phyloP scores from a whole-genome alignment of 2,113 vertebrate genomes.

The Guaruba guarouba region DNA sequence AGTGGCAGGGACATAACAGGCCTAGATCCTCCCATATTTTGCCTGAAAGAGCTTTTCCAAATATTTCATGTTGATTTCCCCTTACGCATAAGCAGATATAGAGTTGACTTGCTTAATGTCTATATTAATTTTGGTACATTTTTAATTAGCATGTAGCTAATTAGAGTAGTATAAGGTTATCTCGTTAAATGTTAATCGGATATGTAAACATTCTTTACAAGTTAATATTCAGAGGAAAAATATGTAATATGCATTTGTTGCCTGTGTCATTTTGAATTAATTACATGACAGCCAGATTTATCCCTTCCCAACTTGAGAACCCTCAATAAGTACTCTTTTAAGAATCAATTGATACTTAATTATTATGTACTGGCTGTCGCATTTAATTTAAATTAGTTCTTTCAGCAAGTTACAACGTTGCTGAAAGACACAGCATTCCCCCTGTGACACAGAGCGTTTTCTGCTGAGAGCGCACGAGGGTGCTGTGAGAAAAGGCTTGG shows the following conservation, averaged over 20 bases:
- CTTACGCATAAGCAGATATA: background rate
- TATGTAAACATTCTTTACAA: slow-evolving; percentile 72
- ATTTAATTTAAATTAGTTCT: slow-evolving; percentile 70
- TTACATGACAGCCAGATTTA: slow-evolving; percentile 66
- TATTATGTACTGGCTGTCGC: slow-evolving; percentile 67
- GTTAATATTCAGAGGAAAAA: slow-evolving; percentile 64
- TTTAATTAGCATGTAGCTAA: slow-evolving; percentile 67
- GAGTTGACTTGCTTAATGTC: slow-evolving; percentile 33
- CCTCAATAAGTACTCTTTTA: slow-evolving; percentile 71
- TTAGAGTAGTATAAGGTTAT: slow-evolving; percentile 65
- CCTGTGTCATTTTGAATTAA: slow-evolving; percentile 68
- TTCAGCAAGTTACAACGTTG: background rate
- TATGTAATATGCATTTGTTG: slow-evolving; percentile 50
- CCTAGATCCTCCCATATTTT: background rate
- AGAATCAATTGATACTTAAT: slow-evolving; percentile 76
- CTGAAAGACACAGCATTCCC: background rate
- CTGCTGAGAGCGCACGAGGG: slow-evolving; percentile 56
- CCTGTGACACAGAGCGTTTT: background rate
- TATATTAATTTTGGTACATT: slow-evolving; percentile 59
- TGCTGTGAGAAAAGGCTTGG: slow-evolving; percentile 58
- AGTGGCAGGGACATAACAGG: background rate
- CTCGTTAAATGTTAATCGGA: slow-evolving; percentile 72
- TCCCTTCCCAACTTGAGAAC: slow-evolving; percentile 65
- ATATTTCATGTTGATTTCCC: background rate
- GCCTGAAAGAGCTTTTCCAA: background rate